Conservation (phyloP, 2,797 vertebrate genomes). For the Antennarius maculatus region DNA sequence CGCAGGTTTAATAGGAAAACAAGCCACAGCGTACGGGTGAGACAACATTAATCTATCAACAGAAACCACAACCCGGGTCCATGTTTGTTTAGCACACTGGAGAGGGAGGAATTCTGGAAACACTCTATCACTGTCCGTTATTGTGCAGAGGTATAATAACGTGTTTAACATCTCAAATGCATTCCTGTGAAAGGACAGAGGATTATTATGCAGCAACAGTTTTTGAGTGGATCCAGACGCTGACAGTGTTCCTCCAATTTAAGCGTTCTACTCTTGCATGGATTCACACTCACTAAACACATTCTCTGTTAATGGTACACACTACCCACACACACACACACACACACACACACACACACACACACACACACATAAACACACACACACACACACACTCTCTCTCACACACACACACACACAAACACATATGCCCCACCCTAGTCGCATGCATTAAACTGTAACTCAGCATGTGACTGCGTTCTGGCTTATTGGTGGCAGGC, state of each 20-base stretch:
- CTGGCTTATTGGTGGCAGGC: slow-evolving; percentile 65
- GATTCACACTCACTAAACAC: slow-evolving; percentile 29
- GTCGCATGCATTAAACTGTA: slow-evolving; percentile 59
- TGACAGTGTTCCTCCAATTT: slow-evolving; percentile 25
- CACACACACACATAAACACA: slow-evolving; percentile 8
- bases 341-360: not conserved
- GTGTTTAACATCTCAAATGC: slow-evolving; percentile 51
- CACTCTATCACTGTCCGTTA: slow-evolving; percentile 51
- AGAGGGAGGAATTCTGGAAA: slow-evolving; percentile 48
- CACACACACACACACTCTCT: not conserved
- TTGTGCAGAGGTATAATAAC: slow-evolving; percentile 55
- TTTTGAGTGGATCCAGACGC: slow-evolving; percentile 16
- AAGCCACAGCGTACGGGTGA: slow-evolving; percentile 66
- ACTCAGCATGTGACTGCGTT: slow-evolving; percentile 55
- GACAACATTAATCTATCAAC: slow-evolving; percentile 76
- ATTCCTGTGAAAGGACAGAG: slow-evolving; percentile 36
- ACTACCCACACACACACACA: not conserved
- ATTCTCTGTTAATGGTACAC: slow-evolving; percentile 18
- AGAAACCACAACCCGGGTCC: slow-evolving; percentile 54
- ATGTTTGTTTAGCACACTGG: slow-evolving; percentile 60
- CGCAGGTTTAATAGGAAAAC: slow-evolving; percentile 74
- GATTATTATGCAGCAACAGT: slow-evolving; percentile 45
- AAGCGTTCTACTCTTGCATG: slow-evolving; percentile 26
- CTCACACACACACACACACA: not conserved
- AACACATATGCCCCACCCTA: slow-evolving; percentile 19